Evolutionary conservation across 1,140 invertebrate genomes (phyloP).

Genomic region (Macrosteles quadrilineatus): DNA sequence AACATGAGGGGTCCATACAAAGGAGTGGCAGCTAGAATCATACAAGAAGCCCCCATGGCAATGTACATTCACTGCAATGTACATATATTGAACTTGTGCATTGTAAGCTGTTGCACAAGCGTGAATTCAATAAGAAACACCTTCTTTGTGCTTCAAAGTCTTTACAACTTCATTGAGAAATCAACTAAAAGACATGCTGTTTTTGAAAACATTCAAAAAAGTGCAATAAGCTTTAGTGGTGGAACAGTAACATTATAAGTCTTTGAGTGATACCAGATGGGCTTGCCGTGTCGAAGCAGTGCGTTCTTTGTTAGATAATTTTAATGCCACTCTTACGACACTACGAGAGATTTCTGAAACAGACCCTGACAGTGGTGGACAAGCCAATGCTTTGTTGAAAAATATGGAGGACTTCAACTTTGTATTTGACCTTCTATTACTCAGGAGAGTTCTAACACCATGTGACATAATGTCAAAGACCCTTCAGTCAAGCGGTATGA

Average conservation of each 20-base stretch:
- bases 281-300: no score
- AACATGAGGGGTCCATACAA: conserved; percentile 27
- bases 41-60: conserved; percentile 5
- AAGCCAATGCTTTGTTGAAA: conserved; percentile 4
- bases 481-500: conserved; percentile 13
- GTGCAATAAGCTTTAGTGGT: conserved; percentile 2
- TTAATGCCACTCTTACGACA: not conserved
- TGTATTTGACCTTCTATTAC: conserved; percentile 16
- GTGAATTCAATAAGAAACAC: conserved; percentile 9
- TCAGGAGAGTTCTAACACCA: conserved; percentile 22
- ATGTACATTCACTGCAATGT: conserved; percentile 29
- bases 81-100: no score
- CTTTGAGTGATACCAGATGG: conserved; percentile 27
- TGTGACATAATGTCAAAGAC: conserved; percentile 25
- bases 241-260: conserved; percentile 8
- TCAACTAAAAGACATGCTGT: conserved; percentile 18
- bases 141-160: conserved; percentile 25
- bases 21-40: conserved; percentile 18
- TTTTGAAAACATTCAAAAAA: conserved; percentile 27
- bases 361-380: conserved; percentile 19
- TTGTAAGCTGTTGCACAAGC: not conserved
- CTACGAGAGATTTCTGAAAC: conserved; percentile 20
- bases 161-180: conserved; percentile 23
- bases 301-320: not conserved
- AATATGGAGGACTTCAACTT: not conserved